Evolutionary conservation across 2,797 vertebrate genomes (phyloP), one percentile per base, ranked within the genome.

Genomic region (Sylvia borin): DNA sequence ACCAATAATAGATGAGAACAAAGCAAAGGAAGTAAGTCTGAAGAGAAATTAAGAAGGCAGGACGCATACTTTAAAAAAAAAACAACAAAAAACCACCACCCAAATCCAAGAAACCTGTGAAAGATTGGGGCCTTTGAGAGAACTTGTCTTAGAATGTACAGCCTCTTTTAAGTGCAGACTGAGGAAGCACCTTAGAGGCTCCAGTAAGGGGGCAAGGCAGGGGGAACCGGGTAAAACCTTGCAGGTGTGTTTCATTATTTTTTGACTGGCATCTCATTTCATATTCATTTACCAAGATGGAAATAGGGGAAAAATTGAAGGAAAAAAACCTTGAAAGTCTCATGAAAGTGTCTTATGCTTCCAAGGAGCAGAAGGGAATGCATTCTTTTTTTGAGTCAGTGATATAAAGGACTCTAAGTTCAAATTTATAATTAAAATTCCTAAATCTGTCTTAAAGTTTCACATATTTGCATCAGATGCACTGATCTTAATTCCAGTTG

Each of bases 221-320:
- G 16, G 13, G 18, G 5, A 87, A 85, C 13, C 25, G 16, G 20
- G 15, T 50, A 74, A 74, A 83, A 71, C 36, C 13, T 40, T 11
- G 15, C 11, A 51, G 2, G 8, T 42, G 43, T 45, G 11, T 75
- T 91, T 78, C 40, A 62, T 19, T 57, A 31, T 3, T 75, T 73
- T 81, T 58, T 76, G 11, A 71, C 32, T 76, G 17, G 21, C 10
- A 36, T 76, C 22, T 7, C 15, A 48, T n/a, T 75, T 57, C 6
- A 3, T 53, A 50, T 61, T 72, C 72, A 78, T 66, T 16, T 36
- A 60, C n/a, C 0, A 2, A 31, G 11, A 75, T 0, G 2, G 12
- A 60, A 85, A 53, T 20, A 17, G 3, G 13, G 17, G 13, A 0
- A 14, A 16, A 40, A 70, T 10, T 2, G 2, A 42, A 9, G 5